Evolutionary conservation across 1,140 invertebrate species (phyloP), one percentile per base, ranked within the genome.

Genomic region (Musca domestica): DNA sequence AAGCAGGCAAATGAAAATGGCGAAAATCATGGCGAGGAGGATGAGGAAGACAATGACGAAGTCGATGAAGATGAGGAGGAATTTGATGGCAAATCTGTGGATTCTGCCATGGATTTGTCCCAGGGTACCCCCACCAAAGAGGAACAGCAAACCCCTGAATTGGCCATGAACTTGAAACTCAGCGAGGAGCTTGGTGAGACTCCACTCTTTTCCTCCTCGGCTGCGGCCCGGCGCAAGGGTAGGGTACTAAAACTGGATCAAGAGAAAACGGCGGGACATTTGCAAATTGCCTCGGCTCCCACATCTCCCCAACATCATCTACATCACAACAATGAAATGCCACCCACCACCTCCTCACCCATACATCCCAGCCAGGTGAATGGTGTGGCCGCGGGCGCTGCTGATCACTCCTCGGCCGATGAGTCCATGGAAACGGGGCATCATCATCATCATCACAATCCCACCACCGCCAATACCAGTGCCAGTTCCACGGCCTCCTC

Each of bases 61-160:
- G 72, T 72, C 48, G 61, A 70, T 34, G 63, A 73, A 3, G 68
- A 69, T 3, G 54, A 84, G 58, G 69, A 74, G 72, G 72, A 82
- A 74, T 47, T 78, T 48, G 74, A 78, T 70, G 64, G 82, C 72
- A 66, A 82, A 80, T 66, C 82, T 67, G 47, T 76, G 69, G 74
- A 74, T 49, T 80, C 77, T 0, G 78, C 78, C 58, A 80, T 80
- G 78, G 78, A 80, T 75, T 71, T 80, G 0, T 78, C 77, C 1
- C 76, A 80, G 7, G 77, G 77, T 23, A 80, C 77, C 0, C 78
- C 78, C 0, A 61, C 73, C 15, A 80, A 80, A 64, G 76, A 80
- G 30, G 74, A 77, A 19, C 64, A n/a, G 6, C 71, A 46, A 69
- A 66, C 69, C 23, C 71, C 69, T 48, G 19, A 71, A 65, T 14